Evolutionary conservation across 2,113 vertebrate genomes (phyloP), one percentile per base, ranked within the genome.

Genomic region (Rhea pennata): DNA sequence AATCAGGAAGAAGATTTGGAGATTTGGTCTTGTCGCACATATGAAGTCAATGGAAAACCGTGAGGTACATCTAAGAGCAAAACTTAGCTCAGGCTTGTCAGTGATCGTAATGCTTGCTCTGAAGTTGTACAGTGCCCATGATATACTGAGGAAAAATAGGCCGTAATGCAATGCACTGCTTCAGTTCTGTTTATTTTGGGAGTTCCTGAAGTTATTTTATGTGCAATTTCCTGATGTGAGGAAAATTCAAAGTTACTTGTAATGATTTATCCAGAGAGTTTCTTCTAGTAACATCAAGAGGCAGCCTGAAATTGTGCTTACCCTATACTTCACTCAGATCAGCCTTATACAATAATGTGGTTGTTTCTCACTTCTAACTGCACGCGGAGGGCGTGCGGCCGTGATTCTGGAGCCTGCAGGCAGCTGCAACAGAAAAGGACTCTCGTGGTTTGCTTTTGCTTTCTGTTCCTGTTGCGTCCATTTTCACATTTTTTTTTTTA

Each of bases 401-500:
- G 40, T 84, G 80, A 20, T 92, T 62, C 61, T 39, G 61, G 56
- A 84, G 61, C 7, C 76, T 42, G 53, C n/a, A 56, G 70, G 87
- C 70, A 16, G 65, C 61, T 51, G 66, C 48, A 81, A 12, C 70
- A 96, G 76, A 65, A 75, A 90, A 93, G 73, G 36, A 70, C 81
- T 93, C 84, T 50, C 0, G 5, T 72, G 54, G 54, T 87, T 96
- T 96, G 75, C 84, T 95, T 95, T 95, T 95, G 90, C 90, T 95
- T 97, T 96, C 93, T 95, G 67, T 97, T 96, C 95, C 94, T 74
- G 58, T 70, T 50, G 50, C 59, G 62, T 95, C 75, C 75, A 85
- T 95, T 91, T 93, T 94, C 91, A 62, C 80, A 2, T 39, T 20
- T 15, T 54, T 42, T n/a, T 77, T 90, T 87, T 84, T 33, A 95